These are phyloP conservation scores for Nomada goodeniana DNA, from an alignment of 2,888 invertebrate genomes.

Conservation along the genomic window DNA sequence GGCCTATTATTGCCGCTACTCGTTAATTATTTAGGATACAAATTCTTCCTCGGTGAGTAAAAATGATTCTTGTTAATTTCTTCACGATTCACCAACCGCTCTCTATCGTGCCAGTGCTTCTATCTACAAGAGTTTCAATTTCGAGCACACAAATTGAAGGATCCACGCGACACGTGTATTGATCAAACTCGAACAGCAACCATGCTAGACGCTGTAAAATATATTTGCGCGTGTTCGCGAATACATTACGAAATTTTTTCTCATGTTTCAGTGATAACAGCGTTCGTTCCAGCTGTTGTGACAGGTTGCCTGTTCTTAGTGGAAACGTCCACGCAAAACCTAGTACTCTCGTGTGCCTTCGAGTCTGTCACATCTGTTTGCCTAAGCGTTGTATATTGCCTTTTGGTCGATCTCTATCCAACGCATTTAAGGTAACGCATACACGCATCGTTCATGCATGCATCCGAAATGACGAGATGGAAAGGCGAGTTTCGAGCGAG, in stretches of 20 bases:
- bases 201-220: no score
- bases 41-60: constrained; percentile 90
- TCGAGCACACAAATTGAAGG: no score
- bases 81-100: no score
- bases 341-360: constrained; percentile 91
- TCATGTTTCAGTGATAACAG: constrained; percentile 88
- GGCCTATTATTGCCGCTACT: constrained; percentile 91
- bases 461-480: not conserved
- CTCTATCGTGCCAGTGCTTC: not conserved
- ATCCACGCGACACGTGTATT: no score
- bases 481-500: not conserved
- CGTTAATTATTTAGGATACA: constrained; percentile 91
- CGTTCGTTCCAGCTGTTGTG: constrained; percentile 89
- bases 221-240: not conserved
- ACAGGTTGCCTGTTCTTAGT: constrained; percentile 91
- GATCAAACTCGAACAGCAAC: no score
- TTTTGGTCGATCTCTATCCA: constrained; percentile 92
- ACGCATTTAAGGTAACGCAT: constrained; percentile 89
- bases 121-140: not conserved
- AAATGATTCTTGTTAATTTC: not conserved
- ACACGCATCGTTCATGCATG: not conserved
- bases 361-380: constrained; percentile 92
- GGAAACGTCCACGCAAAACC: constrained; percentile 89
- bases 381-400: constrained; percentile 91
- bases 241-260: constrained; percentile 1